Evolutionary conservation across 2,797 vertebrate species (phyloP), one percentile per base, ranked within the genome.

Genomic region (Periophthalmus magnuspinnatus): DNA sequence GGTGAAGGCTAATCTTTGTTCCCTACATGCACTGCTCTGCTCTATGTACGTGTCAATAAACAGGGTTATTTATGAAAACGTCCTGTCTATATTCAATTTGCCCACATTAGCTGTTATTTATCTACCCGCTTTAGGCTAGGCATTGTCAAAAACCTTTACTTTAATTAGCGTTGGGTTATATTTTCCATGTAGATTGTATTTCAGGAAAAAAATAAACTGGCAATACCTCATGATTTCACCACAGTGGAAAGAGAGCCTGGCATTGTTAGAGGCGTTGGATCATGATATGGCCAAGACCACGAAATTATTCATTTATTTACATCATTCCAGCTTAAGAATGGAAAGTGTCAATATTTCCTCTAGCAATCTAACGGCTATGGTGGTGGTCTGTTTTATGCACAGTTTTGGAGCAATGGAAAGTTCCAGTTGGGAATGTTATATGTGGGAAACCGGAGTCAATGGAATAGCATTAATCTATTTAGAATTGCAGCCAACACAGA

Each of bases 1-100:
- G 55, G 32, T 19, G 10, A 38, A 50, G 24, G 24, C 34, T 65
- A 61, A 41, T 13, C 17, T 67, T 68, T 32, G 59, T 65, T 13
- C 54, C 54, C 63, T 14, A 72, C 36, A 64, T 59, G 2, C 45
- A 57, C n/a, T n/a, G 22, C 52, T 55, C 24, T 59, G 61, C n/a
- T 21, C 55, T 76, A 21, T 66, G 22, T 64, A 16, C 41, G 54
- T 75, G 56, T 69, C 47, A 22, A 28, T 64, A 64, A 64, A 48
- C 14, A 48, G 6, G 36, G 62, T 64, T 64, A 48, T 48, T 8
- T 28, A 48, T 64, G 62, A 17, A 22, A 41, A 28, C 14, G 14
- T 48, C 22, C 41, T 9, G 1, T 1, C 14, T 32, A 13, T 17
- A 47, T 64, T 64, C 19, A 10, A 45, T 64, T 61, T 36, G 33